phyloP scores from a whole-genome alignment of 2,797 vertebrate genomes.

The Neomorphus geoffroyi region DNA sequence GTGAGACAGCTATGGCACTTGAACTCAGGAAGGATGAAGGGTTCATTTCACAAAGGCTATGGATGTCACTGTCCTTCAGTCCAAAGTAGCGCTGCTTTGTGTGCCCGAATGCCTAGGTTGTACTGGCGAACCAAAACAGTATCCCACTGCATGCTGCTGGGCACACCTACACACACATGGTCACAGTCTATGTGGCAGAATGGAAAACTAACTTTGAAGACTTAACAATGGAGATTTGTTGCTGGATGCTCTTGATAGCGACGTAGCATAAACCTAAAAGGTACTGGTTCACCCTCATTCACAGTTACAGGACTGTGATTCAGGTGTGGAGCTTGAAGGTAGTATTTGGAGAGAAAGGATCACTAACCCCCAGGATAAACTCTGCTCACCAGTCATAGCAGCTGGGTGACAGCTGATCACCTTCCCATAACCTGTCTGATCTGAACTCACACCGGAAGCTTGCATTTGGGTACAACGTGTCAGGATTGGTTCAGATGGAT shows the following conservation, averaged over 20 bases:
- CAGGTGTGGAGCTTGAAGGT: not conserved
- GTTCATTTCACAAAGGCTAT: not conserved
- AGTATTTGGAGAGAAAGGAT: not conserved
- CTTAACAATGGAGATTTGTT: not conserved
- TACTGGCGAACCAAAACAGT: not conserved
- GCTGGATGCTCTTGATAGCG: not conserved
- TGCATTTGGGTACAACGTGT: not conserved
- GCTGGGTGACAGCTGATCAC: not conserved
- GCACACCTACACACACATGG: rapidly evolving
- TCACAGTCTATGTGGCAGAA: not conserved
- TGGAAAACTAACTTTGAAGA: not conserved
- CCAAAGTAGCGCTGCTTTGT: not conserved
- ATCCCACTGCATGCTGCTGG: not conserved
- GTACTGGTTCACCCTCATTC: not conserved
- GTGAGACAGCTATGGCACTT: not conserved
- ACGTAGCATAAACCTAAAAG: not conserved
- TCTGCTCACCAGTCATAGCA: not conserved
- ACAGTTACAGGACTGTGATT: not conserved
- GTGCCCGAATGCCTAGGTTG: not conserved
- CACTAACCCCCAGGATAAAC: not conserved
- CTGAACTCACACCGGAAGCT: not conserved
- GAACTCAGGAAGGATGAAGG: not conserved
- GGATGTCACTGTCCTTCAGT: not conserved
- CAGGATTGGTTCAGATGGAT: not conserved
- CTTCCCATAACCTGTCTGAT: not conserved